Evolutionary conservation across 35 echinoderm and acorn worm species (phyloP), one percentile per base, ranked within the genome.

Genomic region (Chiridota heheva): DNA sequence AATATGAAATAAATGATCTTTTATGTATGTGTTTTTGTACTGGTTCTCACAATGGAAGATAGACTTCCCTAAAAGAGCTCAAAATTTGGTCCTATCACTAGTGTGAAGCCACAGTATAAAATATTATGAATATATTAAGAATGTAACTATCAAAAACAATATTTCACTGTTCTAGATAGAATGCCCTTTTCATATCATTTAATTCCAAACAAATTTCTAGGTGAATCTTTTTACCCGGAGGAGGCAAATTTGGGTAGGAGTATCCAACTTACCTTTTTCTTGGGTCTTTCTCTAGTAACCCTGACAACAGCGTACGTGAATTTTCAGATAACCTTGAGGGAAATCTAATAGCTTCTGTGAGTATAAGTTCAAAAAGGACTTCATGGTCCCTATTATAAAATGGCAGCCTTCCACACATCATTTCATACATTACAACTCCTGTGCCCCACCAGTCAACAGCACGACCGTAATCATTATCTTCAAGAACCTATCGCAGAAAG

Each of bases 391-490:
- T 46, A 43, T 75, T 91, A 51, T 97, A 97, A 76, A 97, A 97
- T 58, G 94, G 94, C 74, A 97, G 73, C 28, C 94, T 60, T 20
- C 94, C 95, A 83, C 89, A 88, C 84, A 88, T 92, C 95, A 98
- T 98, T 44, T 98, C 95, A 60, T 98, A 98, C 95, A 98, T 98
- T 35, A 98, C 95, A 26, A 98, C 95, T 34, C 95, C 95, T 13
- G 89, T 91, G 13, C 95, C 95, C 95, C 95, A 98, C 95, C 95
- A 98, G 70, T 98, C 95, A 34, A 98, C 95, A 1, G 95, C 95
- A 40, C 89, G 86, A 8, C 95, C 95, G 44, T 98, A 98, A 65
- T 98, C 95, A 82, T 83, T 98, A 72, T 98, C 95, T 84, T 98
- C 95, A 55, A 98, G 81, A 36, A 91, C 83, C 95, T 92, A n/a